Conservation (phyloP, 2,113 vertebrate species). For the Alosa alosa region DNA sequence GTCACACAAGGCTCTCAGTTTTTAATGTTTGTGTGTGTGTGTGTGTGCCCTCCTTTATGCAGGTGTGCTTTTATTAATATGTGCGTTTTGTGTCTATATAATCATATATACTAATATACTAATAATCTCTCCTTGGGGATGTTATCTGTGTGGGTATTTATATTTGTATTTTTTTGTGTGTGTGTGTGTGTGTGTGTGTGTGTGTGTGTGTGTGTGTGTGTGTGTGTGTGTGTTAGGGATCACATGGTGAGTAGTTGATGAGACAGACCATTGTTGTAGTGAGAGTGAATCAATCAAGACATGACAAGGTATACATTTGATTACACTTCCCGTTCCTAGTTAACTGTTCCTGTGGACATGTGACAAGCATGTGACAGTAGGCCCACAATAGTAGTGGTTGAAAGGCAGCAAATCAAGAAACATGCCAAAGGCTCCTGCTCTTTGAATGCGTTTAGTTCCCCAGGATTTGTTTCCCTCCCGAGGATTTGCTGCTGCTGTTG, state of each 20-base stretch:
- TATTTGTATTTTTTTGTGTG: not conserved
- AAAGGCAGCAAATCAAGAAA: not conserved
- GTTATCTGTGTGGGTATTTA: too few species aligned
- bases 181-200: conserved; percentile 1
- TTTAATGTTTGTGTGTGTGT: not conserved
- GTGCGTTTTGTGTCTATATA: too few species aligned
- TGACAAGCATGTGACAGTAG: too few species aligned
- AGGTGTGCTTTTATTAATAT: too few species aligned
- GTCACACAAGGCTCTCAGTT: not conserved
- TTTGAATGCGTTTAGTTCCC: conserved; percentile 20
- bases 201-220: conserved; percentile 2
- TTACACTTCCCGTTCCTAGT: too few species aligned
- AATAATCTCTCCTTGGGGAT: too few species aligned
- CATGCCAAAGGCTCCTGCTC: not conserved
- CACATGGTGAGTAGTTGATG: too few species aligned
- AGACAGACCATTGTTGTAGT: too few species aligned
- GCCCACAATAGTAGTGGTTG: not conserved
- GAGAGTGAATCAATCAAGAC: too few species aligned
- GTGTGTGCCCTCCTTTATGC: not conserved
- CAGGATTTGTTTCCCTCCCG: conserved; percentile 61
- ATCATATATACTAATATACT: too few species aligned
- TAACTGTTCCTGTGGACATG: too few species aligned
- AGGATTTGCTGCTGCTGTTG: conserved; percentile 61
- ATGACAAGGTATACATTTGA: too few species aligned
- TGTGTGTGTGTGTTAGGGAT: not conserved